Evolutionary conservation across 2,888 invertebrate genomes (phyloP).

Genomic region (Tridacna gigas): DNA sequence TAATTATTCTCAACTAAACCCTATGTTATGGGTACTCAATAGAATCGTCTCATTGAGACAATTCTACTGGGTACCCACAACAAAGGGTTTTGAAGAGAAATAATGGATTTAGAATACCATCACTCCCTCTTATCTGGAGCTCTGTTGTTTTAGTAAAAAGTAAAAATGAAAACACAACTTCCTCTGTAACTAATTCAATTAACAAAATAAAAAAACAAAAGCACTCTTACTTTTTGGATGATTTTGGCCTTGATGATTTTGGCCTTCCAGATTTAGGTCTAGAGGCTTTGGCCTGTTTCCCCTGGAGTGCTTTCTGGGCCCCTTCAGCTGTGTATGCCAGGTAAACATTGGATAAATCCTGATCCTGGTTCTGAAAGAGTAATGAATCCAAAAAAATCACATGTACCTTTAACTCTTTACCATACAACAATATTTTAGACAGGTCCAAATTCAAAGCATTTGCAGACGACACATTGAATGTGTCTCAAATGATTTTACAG

Average conservation of each 20-base stretch:
- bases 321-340: constrained; percentile 88
- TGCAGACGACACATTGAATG: no score
- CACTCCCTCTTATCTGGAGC: no score
- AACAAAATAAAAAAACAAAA: no score
- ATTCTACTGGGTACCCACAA: no score
- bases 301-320: constrained; percentile 86
- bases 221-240: constrained; percentile 81
- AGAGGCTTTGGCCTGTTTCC: constrained; percentile 85
- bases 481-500: no score
- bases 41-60: no score
- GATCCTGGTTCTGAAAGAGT: constrained; percentile 86
- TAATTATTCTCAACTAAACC: no score
- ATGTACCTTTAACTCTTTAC: neutral
- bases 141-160: no score
- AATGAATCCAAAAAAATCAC: neutral
- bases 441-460: no score
- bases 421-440: neutral
- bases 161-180: neutral
- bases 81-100: no score
- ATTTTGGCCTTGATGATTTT: constrained; percentile 81
- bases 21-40: no score
- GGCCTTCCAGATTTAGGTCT: constrained; percentile 77
- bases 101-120: no score
- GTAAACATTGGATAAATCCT: constrained; percentile 89
- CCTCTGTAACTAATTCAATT: neutral